Percentiles rank a stretch among this genome's conserved stretches.
Evolutionary conservation across 2,888 invertebrate species (phyloP).

Genomic region (Ormyrus nitidulus): DNA sequence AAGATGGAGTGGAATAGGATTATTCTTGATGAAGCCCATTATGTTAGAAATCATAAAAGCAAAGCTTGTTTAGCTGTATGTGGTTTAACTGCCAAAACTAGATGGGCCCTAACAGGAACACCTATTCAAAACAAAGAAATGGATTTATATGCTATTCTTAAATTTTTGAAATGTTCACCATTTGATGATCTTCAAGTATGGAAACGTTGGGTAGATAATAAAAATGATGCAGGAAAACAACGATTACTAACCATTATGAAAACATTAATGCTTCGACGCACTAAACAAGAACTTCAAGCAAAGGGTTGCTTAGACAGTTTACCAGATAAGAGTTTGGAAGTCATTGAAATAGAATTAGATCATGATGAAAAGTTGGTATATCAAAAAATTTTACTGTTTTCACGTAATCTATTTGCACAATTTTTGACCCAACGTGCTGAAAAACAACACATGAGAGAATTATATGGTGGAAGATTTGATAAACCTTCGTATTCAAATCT

Average conservation of each 20-base stretch:
- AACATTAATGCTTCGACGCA: conserved; percentile 89
- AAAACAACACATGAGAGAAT: conserved; percentile 75
- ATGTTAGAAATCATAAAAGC: conserved; percentile 91
- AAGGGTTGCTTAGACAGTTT: conserved; percentile 80
- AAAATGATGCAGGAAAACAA: conserved; percentile 85
- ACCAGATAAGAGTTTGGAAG: conserved; percentile 79
- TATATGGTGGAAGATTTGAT: conserved; percentile 62
- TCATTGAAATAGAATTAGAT: conserved; percentile 81
- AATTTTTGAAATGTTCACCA: conserved; percentile 90
- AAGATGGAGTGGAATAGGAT: conserved; percentile 89
- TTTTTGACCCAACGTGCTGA: conserved; percentile 86
- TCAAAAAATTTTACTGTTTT: conserved; percentile 84
- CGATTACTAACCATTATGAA: conserved; percentile 91
- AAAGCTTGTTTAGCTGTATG: conserved; percentile 85
- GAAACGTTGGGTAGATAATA: conserved; percentile 95
- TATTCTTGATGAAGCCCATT: conserved; percentile 95
- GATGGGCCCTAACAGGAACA: conserved; percentile 95
- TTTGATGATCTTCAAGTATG: conserved; percentile 93
- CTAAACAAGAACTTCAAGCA: conserved; percentile 86
- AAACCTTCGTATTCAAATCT: conserved; percentile 41
- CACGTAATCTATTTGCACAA: conserved; percentile 85
- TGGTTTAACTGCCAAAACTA: conserved; percentile 78
- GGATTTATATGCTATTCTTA: conserved; percentile 87
- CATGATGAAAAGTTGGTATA: conserved; percentile 86
- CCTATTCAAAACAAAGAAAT: conserved; percentile 96